Evolutionary conservation across 2,113 vertebrate genomes (phyloP).

Genomic region (Phalacrocorax aristotelis): DNA sequence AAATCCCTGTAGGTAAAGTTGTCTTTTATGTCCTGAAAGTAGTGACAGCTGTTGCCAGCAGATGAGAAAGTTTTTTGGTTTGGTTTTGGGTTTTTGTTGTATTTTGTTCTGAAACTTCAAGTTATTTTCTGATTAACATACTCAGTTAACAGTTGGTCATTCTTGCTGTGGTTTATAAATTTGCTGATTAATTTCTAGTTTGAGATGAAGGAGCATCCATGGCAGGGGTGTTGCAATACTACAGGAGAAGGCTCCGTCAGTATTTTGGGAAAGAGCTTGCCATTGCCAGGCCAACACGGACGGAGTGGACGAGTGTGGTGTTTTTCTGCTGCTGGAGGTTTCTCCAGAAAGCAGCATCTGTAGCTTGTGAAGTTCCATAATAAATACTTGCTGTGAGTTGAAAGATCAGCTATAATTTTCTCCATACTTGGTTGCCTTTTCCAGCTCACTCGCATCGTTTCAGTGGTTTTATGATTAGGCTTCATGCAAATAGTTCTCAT

Average conservation of each 20-base stretch:
- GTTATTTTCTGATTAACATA: not conserved
- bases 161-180: not conserved
- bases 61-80: not conserved
- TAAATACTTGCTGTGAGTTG: not conserved
- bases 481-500: not conserved
- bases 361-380: not conserved
- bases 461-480: not conserved
- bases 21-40: not conserved
- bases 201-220: accelerated
- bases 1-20: not conserved
- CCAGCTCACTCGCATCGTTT: not conserved
- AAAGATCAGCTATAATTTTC: not conserved
- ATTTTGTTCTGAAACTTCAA: not conserved
- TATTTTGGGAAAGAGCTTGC: not conserved
- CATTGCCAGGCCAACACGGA: accelerated
- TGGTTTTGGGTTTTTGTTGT: not conserved
- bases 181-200: not conserved
- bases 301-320: accelerated
- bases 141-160: not conserved
- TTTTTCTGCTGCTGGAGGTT: not conserved
- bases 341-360: not conserved
- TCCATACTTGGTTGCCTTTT: not conserved
- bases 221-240: not conserved
- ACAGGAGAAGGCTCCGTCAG: accelerated
- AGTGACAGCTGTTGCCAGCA: not conserved